Percentiles rank a stretch among this genome's conserved stretches.
phyloP scores from a whole-genome alignment of 1,140 invertebrate genomes.

The Penaeus japonicus region DNA sequence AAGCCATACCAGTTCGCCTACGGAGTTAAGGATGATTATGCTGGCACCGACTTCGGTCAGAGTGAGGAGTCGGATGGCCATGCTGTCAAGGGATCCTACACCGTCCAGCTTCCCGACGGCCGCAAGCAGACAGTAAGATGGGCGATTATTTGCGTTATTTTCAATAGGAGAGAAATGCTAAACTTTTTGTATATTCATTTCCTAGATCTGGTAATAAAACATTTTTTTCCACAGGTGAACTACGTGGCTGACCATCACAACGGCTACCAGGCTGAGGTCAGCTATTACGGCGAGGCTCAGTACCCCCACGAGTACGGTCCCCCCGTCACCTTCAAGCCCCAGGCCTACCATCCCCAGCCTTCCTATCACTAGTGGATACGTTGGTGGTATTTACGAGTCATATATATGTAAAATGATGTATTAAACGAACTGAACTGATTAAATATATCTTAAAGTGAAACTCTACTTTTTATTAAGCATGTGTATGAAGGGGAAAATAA shows the following conservation, averaged over 20 bases:
- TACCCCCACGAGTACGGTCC: constrained; percentile 45
- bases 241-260: constrained; percentile 47
- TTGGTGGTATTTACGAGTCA: no score
- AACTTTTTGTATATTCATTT: no score
- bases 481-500: no score
- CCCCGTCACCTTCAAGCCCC: constrained; percentile 49
- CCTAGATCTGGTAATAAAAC: no score
- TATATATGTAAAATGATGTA: no score
- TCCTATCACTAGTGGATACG: background rate
- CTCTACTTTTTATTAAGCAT: no score
- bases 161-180: no score
- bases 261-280: no score
- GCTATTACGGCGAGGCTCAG: constrained; percentile 59
- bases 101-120: constrained; percentile 58
- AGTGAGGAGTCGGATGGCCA: constrained; percentile 56
- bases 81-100: constrained; percentile 55
- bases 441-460: no score
- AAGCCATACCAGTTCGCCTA: constrained; percentile 63
- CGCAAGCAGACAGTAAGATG: constrained; percentile 53
- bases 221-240: background rate
- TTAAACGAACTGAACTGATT: no score
- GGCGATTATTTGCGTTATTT: no score
- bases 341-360: background rate
- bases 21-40: constrained; percentile 55
- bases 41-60: constrained; percentile 52